phyloP scores from a whole-genome alignment of 2,888 invertebrate species.

The Agrochola litura region DNA sequence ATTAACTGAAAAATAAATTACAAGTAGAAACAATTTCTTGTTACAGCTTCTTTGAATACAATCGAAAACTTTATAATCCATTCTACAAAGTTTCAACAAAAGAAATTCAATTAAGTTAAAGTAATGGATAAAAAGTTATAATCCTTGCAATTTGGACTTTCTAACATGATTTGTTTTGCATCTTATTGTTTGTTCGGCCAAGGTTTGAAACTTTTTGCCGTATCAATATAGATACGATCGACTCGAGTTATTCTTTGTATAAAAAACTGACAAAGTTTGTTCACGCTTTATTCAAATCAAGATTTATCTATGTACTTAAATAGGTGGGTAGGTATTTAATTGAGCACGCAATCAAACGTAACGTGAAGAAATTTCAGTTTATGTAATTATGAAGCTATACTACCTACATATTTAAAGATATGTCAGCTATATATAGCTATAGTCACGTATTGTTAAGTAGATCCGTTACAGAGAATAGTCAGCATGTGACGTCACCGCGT shows the following conservation, averaged over 20 bases:
- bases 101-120: slow-evolving; percentile 29
- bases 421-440: not conserved
- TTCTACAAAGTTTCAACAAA: slow-evolving; percentile 26
- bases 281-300: not conserved
- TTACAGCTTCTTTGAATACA: not conserved
- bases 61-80: slow-evolving; percentile 14
- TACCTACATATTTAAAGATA: no score
- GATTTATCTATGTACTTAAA: not conserved
- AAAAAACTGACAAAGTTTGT: not conserved
- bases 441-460: not conserved
- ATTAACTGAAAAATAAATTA: not conserved
- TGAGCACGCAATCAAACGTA: not conserved
- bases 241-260: not conserved
- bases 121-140: slow-evolving; percentile 21
- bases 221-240: not conserved
- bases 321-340: not conserved
- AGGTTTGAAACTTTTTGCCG: not conserved
- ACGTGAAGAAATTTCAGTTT: not conserved
- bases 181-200: not conserved
- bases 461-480: slow-evolving; percentile 9
- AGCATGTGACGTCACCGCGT: slow-evolving; percentile 12
- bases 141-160: slow-evolving; percentile 10
- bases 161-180: not conserved
- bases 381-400: not conserved
- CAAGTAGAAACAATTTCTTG: not conserved